Evolutionary conservation across 2,797 vertebrate genomes (phyloP).

Genomic region (Malurus leucopterus): DNA sequence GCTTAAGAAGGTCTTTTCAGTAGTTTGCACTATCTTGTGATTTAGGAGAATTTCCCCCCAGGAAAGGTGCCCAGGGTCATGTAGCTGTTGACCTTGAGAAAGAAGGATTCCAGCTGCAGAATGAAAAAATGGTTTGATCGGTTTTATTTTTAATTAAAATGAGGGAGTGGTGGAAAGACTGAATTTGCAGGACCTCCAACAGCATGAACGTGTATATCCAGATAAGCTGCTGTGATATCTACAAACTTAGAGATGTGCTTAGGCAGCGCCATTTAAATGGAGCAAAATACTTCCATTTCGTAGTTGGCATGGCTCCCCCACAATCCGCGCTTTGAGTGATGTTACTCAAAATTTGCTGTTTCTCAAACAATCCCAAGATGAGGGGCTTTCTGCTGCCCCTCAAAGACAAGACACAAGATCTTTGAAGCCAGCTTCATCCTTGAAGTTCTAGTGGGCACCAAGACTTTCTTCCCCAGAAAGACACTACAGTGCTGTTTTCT

Average conservation of each 20-base stretch:
- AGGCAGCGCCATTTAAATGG: background rate
- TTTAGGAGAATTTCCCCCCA: background rate
- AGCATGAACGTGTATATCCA: background rate
- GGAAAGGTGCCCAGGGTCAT: background rate
- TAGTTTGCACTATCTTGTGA: background rate
- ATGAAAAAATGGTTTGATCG: background rate
- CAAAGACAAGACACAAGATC: background rate
- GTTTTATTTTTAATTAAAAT: background rate
- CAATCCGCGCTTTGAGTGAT: background rate
- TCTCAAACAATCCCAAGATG: background rate
- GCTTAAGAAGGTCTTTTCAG: background rate
- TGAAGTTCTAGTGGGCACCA: background rate
- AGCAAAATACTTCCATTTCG: rapidly evolving
- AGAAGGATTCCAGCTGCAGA: background rate
- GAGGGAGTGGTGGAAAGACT: background rate
- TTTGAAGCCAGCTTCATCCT: background rate
- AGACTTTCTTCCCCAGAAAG: background rate
- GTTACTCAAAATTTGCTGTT: background rate
- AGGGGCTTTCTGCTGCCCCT: background rate
- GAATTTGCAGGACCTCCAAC: background rate
- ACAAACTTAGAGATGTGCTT: background rate
- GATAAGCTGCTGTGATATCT: background rate
- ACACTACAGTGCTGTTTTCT: background rate
- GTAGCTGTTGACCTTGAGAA: background rate
- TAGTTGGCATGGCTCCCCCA: background rate